phyloP scores from a whole-genome alignment of 2,888 invertebrate genomes.

The Melangyna quadrimaculata region DNA sequence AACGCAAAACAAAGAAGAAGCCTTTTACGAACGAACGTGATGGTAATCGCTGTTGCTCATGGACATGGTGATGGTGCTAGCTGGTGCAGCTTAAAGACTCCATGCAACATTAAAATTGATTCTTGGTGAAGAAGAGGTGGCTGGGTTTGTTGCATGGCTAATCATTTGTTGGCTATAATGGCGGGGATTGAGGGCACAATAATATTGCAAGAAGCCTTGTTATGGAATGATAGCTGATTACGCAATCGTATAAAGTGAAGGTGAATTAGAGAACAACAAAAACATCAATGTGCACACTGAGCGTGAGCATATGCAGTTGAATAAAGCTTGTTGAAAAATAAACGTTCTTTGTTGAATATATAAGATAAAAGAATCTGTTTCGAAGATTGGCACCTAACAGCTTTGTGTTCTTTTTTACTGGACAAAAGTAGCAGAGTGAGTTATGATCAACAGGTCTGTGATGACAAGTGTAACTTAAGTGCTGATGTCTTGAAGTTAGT shows the following conservation, averaged over 20 bases:
- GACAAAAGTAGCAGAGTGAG: neutral
- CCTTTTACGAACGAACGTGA: neutral
- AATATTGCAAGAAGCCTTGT: conserved; percentile 46
- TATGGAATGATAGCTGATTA: conserved; percentile 37
- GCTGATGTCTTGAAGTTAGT: neutral
- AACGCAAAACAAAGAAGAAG: conserved; percentile 42
- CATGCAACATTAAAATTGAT: conserved; percentile 41
- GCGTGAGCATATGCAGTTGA: neutral
- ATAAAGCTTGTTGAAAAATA: neutral
- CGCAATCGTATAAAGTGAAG: conserved; percentile 55
- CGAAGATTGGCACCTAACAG: neutral
- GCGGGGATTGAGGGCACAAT: conserved; percentile 47
- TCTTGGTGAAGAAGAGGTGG: conserved; percentile 35
- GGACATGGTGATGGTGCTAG: neutral
- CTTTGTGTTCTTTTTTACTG: neutral
- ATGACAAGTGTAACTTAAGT: conserved; percentile 12
- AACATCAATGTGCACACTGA: neutral
- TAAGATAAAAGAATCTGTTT: neutral
- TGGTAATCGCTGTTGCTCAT: neutral
- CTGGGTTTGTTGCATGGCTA: conserved; percentile 21
- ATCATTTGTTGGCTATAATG: conserved; percentile 43
- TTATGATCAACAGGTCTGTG: neutral
- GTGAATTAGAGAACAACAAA: conserved; percentile 13
- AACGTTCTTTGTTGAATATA: neutral
- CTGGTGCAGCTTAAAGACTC: neutral